These are phyloP conservation scores for Sylvilagus floridanus DNA, from an alignment of 2,797 vertebrate species.

Conservation along the genomic window DNA sequence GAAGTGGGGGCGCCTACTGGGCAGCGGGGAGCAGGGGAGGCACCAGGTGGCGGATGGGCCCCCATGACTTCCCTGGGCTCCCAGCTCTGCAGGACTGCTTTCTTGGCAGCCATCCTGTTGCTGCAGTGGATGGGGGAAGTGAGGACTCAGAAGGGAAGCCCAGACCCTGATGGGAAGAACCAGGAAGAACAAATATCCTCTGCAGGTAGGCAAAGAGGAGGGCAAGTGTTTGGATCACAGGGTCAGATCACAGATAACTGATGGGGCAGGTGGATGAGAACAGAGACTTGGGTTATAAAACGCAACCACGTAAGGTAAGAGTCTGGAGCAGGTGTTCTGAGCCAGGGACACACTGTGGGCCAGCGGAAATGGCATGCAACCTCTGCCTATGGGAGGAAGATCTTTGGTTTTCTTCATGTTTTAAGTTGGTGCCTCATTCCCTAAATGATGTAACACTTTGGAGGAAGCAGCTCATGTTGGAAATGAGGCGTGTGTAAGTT, in stretches of 20 bases:
- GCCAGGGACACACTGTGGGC: fast-evolving
- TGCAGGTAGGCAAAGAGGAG: slow-evolving; percentile 1
- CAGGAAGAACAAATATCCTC: background rate
- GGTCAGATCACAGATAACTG: no score
- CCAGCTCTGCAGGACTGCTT: slow-evolving; percentile 50
- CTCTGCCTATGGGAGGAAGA: no score
- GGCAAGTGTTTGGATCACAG: fast-evolving
- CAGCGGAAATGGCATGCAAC: no score
- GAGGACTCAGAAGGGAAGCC: slow-evolving; percentile 2
- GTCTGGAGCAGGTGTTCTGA: background rate
- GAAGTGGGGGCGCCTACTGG: background rate
- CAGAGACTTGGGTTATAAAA: no score
- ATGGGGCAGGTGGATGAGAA: no score
- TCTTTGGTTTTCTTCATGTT: background rate
- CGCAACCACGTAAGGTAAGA: background rate
- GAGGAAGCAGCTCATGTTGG: background rate
- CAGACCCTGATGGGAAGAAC: background rate
- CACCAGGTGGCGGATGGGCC: background rate
- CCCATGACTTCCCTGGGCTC: slow-evolving; percentile 49
- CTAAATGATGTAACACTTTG: background rate
- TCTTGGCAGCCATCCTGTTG: slow-evolving; percentile 64
- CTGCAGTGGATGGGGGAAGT: slow-evolving; percentile 13
- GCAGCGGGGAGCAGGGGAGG: background rate
- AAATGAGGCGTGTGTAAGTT: background rate
- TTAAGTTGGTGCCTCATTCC: background rate